Evolutionary conservation across 2,797 vertebrate genomes (phyloP), one percentile per base, ranked within the genome.

Genomic region (Triplophysa yarkandensis): DNA sequence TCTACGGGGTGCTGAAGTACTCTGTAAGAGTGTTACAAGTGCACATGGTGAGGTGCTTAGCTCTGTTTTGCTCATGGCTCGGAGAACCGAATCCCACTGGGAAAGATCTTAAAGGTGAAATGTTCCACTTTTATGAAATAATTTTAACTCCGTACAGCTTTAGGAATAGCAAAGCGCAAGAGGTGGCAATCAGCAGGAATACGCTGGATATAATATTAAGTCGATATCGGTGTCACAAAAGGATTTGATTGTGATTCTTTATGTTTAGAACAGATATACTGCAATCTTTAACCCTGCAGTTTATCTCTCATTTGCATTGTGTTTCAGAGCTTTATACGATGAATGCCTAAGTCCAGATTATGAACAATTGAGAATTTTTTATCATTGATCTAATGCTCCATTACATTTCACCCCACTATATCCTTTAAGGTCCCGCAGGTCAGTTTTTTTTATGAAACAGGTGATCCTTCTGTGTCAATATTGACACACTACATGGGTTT

Each of bases 11-110:
- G 30, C 67, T 77, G 50, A 57, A 73, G 34, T 55, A 43, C 67
- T 63, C 71, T 64, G 41, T 71, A 72, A 68, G 68, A 61, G 39
- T 66, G 74, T 81, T 67, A 81, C 27, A 65, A 75, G 17, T 58
- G 48, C 19, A 14, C 76, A 75, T 65, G 65, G 34, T 23, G 27
- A 80, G 69, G 74, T 16, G 71, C 23, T 48, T 68, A 48, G 36
- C 44, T 52, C 62, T 28, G 34, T 46, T 60, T 50, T 39, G 30
- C 58, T 50, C 52, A n/a, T 50, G 27, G 28, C n/a, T 52, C 27
- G 52, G 30, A 28, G 10, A 58, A 58, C 41, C 25, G 46, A 74
- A 54, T 71, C 67, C 62, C 25, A 46, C 25, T 36, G 23, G 63
- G 44, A 39, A 52, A 60, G 46, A 68, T 68, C 46, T 71, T 69